A percentile compares a stretch with the other conserved stretches of the same genome.
These are phyloP conservation scores for Didymodactylos carnosus DNA, from an alignment of 2,888 invertebrate genomes.

Conservation along the genomic window DNA sequence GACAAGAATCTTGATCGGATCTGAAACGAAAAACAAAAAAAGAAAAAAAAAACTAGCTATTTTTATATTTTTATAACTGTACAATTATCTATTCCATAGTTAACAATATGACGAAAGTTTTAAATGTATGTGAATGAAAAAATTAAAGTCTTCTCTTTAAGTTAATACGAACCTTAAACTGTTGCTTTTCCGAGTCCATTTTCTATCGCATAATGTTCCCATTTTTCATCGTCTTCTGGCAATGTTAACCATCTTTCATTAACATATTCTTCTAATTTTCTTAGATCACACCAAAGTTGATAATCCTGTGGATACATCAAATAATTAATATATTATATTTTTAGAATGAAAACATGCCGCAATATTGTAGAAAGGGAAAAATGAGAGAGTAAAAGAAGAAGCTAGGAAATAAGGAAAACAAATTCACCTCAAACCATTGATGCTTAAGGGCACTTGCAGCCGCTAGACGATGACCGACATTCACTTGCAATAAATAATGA, in stretches of 20 bases:
- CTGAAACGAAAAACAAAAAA: no score
- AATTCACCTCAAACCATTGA: conserved; percentile 70
- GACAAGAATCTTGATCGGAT: no score
- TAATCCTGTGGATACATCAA: conserved; percentile 44
- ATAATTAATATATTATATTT: background rate
- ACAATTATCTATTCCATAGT: no score
- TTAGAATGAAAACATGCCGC: background rate
- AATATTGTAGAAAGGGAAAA: no score
- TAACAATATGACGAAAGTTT: no score
- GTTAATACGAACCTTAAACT: no score
- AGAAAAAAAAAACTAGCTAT: no score
- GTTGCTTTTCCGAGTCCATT: no score
- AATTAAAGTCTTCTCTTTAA: no score
- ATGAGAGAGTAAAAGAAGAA: background rate
- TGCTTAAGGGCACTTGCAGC: conserved; percentile 87
- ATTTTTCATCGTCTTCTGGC: conserved; percentile 74
- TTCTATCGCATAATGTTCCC: conserved; percentile 42
- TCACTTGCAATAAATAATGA: conserved; percentile 78
- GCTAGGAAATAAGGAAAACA: no score
- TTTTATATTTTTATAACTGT: no score
- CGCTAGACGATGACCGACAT: conserved; percentile 61
- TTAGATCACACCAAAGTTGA: conserved; percentile 79
- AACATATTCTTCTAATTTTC: conserved; percentile 55
- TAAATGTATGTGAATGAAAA: no score
- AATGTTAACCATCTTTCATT: conserved; percentile 66